Evolutionary conservation across 92 coral and sea anemone genomes (phyloP), one percentile per base, ranked within the genome.

Genomic region (Hydrozoanthus gracilis): DNA sequence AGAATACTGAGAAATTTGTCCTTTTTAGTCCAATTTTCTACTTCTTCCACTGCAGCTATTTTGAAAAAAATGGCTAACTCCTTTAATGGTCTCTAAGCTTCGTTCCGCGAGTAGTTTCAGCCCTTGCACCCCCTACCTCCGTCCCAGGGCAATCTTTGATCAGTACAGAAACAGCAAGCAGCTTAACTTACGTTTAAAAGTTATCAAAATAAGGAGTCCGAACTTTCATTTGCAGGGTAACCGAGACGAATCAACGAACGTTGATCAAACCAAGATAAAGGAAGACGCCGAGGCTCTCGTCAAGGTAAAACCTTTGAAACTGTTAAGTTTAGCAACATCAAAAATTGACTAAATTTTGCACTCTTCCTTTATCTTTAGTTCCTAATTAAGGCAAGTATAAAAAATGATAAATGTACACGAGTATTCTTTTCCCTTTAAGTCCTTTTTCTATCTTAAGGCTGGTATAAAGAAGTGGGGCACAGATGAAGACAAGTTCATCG

Each of bases 381-480:
- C 39, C 2, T 27, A 27, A 27, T 27, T 27, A 27, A 27, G 39
- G 39, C 39, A 0, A 2, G 39, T 58, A 11, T 39, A 47, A 9
- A 39, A 6, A 10, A 9, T 7, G 5, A 13, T 4, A 7, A 10
- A 16, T 71, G 9, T 4, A 10, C 45, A 0, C 5, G 15, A 2
- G 3, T 6, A 72, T 13, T 20, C 4, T 50, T 9, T 27, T 3
- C 9, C 15, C 6, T 20, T 75, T 49, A 46, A 13, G 5, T 45
- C 44, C 0, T 49, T 45, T 88, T 80, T 51, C 49, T 71, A 51
- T 18, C 51, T 7, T 7, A 54, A 90, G 84, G 95, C 95, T 44
- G 95, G 95, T 10, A 92, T 90, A 52, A 90, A 88, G 87, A 88
- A 86, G 48, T 93, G 92, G 93, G 95, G 95, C 15, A 93, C 95